These are phyloP conservation scores for Nomada goodeniana DNA, from an alignment of 2,888 invertebrate genomes.

Conservation along the genomic window DNA sequence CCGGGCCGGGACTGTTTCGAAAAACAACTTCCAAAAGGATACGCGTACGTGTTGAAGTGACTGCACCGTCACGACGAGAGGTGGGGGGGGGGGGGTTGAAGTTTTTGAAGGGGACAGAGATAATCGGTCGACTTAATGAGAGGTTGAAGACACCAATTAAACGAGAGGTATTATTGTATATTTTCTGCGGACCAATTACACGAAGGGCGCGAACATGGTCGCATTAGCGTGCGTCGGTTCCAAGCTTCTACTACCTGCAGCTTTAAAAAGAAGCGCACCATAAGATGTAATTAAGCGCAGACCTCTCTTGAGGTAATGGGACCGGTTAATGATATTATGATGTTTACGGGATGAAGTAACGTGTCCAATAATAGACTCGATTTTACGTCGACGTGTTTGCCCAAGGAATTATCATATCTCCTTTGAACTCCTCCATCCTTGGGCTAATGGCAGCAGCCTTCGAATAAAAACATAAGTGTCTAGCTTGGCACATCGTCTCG, in stretches of 20 bases:
- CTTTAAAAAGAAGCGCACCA: constrained; percentile 46
- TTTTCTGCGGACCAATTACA: constrained; percentile 52
- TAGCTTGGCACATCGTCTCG: not conserved
- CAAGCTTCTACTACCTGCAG: constrained; percentile 48
- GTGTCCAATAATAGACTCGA: constrained; percentile 33
- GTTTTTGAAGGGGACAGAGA: not conserved
- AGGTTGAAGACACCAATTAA: constrained; percentile 34
- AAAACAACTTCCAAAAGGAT: not conserved
- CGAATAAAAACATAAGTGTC: not conserved
- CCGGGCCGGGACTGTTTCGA: not conserved
- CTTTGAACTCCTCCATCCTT: not conserved
- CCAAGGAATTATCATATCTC: not conserved
- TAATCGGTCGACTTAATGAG: constrained; percentile 15
- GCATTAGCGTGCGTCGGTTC: constrained; percentile 42
- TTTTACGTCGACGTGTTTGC: not conserved
- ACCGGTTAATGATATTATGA: constrained; percentile 57
- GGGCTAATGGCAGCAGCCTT: too few species aligned
- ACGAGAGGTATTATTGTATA: constrained; percentile 35
- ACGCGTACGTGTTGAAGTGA: not conserved
- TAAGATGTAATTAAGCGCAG: constrained; percentile 56
- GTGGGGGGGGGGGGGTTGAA: not conserved
- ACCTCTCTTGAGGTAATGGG: constrained; percentile 49
- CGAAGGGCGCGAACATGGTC: constrained; percentile 49
- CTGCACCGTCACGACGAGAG: not conserved
- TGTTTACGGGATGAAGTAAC: constrained; percentile 49